Base-by-base conservation (phyloP, 1,140 invertebrate species). In the Polypedilum pembai region DNA sequence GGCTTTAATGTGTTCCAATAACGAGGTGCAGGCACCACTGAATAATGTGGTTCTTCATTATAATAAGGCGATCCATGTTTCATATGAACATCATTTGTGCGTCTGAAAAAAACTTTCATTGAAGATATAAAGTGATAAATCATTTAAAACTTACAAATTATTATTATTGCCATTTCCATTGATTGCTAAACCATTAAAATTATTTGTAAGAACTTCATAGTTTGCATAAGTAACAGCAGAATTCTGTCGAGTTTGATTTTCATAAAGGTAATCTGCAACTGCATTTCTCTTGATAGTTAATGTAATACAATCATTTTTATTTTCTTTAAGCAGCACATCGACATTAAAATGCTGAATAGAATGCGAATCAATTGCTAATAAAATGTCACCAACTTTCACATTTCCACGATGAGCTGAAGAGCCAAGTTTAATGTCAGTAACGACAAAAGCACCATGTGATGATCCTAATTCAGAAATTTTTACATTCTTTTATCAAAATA, bases 401-500 rank as follows among this genome's bases (percentile, higher is more conserved):
- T 94, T 93, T 17, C 90, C 92, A 75, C 95, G 87, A 82, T 98
- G 93, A 0, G 95, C 94, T 0, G 94, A 89, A 40, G 94, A 97
- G 7, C 95, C 96, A 73, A 90, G 88, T 74, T 91, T 89, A 1
- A 98, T 92, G 78, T 95, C 92, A 0, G 92, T 90, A 75, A 97
- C 94, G 40, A 90, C 83, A 72, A 93, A 82, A 8, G 89, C 87
- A 76, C 91, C 89, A 75, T 89, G 87, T 45, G 82, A 82, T 73
- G 81, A 80, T 7, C 65, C 65, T 69, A 10, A 7, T 18, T 69
- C 1, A 18, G 63, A 66, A 66, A 74, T 24, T n/a, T n/a, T n/a
- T n/a, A n/a, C n/a, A n/a, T n/a, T n/a, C n/a, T n/a, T n/a, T n/a
- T n/a, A n/a, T n/a, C n/a, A n/a, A n/a, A n/a, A n/a, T 4, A 45